Conservation (phyloP, 1,140 invertebrate species). For the Euwallacea fornicatus region DNA sequence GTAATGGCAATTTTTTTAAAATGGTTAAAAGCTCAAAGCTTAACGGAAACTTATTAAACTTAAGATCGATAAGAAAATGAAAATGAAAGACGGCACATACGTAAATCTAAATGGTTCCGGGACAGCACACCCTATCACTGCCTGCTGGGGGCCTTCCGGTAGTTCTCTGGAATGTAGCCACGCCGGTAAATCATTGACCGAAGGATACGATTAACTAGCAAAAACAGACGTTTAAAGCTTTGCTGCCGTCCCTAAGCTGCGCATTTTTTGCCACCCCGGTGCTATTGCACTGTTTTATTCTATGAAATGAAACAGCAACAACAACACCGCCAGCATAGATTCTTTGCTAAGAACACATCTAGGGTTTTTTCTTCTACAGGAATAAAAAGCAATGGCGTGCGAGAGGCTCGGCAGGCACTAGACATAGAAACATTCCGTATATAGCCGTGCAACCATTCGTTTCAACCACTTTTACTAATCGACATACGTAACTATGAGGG, state of each 20-base stretch:
- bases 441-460: conserved; percentile 34
- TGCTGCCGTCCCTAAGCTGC: conserved; percentile 29
- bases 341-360: background rate
- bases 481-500: conserved; percentile 1
- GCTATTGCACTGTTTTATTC: conserved; percentile 11
- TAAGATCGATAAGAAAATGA: conserved; percentile 15
- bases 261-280: conserved; percentile 10
- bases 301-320: conserved; percentile 4
- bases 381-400: conserved; percentile 12
- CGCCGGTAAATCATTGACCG: conserved; percentile 47
- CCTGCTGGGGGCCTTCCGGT: conserved; percentile 46
- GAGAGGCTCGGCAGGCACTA: conserved; percentile 23
- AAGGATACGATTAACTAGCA: conserved; percentile 41
- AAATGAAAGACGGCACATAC: conserved; percentile 48
- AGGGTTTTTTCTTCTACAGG: too few species aligned
- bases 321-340: background rate
- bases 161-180: conserved; percentile 53
- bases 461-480: conserved; percentile 8
- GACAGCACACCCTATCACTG: conserved; percentile 42
- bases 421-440: background rate
- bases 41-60: background rate
- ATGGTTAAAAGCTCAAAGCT: background rate
- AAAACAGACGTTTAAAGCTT: conserved; percentile 34
- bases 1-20: background rate
- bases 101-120: conserved; percentile 43